These are phyloP conservation scores for Eumaeus atala DNA, from an alignment of 1,140 invertebrate genomes.

Conservation along the genomic window DNA sequence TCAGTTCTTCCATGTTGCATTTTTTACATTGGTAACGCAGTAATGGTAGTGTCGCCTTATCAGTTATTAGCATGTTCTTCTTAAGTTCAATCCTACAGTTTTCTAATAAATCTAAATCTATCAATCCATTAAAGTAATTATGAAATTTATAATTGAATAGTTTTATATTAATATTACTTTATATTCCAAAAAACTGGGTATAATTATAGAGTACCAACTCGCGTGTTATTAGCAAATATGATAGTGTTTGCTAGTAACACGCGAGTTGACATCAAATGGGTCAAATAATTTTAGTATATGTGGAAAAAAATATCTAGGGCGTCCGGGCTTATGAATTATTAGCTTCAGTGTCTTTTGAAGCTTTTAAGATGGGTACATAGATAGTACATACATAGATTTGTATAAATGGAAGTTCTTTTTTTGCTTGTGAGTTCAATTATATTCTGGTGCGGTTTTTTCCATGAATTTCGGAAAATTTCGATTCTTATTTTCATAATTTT, in stretches of 20 bases:
- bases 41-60: neutral
- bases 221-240: no score
- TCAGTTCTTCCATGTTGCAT: neutral
- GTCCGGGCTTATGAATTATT: constrained; percentile 1
- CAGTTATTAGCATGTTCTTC: constrained; percentile 13
- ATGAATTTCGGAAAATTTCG: no score
- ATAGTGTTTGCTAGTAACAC: neutral
- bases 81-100: constrained; percentile 25
- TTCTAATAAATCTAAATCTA: constrained; percentile 20
- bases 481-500: no score
- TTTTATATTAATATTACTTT: constrained; percentile 19
- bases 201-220: neutral
- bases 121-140: constrained; percentile 28
- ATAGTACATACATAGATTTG: no score
- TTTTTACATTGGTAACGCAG: constrained; percentile 9
- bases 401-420: constrained; percentile 1
- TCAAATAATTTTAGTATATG: neutral
- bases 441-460: no score
- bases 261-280: neutral
- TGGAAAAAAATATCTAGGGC: neutral
- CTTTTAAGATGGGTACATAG: constrained; percentile 2
- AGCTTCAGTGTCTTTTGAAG: neutral
- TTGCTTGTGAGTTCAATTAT: no score
- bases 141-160: constrained; percentile 30
- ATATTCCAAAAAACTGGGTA: constrained; percentile 20